phyloP scores from a whole-genome alignment of 2,797 vertebrate genomes.

The Pseudotriccus pelzelni region DNA sequence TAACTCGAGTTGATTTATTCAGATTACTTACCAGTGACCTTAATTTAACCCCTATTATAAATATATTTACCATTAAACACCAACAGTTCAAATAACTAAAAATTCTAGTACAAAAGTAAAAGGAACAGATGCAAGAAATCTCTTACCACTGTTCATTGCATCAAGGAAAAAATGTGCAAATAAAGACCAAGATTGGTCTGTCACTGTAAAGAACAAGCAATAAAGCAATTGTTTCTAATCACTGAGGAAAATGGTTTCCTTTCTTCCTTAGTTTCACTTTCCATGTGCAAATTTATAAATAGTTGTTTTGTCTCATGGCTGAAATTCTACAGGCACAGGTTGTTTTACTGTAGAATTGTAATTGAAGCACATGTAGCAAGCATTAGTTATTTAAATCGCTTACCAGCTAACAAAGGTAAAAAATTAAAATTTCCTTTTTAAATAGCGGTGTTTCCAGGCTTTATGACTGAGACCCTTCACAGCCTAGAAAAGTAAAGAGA shows the following conservation, averaged over 20 bases:
- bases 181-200: background rate
- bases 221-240: background rate
- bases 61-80: slow-evolving; percentile 4
- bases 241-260: background rate
- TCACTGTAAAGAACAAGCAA: background rate
- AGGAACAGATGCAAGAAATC: background rate
- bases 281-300: background rate
- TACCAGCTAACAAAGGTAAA: background rate
- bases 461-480: background rate
- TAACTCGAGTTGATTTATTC: slow-evolving; percentile 12
- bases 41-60: slow-evolving; percentile 15
- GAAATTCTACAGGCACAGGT: background rate
- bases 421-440: background rate
- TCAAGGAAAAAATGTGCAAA: background rate
- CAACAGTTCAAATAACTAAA: background rate
- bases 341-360: background rate
- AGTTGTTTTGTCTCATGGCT: background rate
- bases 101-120: background rate
- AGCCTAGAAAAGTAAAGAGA: background rate
- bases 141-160: background rate
- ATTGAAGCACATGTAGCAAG: background rate
- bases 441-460: background rate
- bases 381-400: background rate
- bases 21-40: background rate
- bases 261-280: background rate